These are phyloP conservation scores for Temnothorax unifasciatus DNA, from an alignment of 2,888 invertebrate genomes.

Conservation along the genomic window DNA sequence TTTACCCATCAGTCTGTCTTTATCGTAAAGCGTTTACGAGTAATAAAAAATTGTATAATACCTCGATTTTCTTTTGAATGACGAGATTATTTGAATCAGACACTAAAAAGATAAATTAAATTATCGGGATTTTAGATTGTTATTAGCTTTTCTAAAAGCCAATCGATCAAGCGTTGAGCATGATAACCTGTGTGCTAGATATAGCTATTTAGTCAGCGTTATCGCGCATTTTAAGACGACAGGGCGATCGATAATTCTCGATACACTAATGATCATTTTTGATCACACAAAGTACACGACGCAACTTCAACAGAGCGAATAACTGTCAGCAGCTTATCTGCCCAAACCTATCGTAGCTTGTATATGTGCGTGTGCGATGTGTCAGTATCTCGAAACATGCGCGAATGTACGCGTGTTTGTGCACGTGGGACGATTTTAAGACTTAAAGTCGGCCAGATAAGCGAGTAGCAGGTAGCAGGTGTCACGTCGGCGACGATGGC, in stretches of 20 bases:
- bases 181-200: neutral
- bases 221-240: neutral
- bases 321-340: constrained; percentile 68
- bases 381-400: neutral
- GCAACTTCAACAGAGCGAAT: constrained; percentile 70
- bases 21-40: neutral
- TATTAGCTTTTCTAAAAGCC: neutral
- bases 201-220: neutral
- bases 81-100: neutral
- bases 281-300: constrained; percentile 57
- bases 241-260: constrained; percentile 34
- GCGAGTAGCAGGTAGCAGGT: constrained; percentile 82
- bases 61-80: neutral
- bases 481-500: constrained; percentile 75
- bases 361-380: neutral
- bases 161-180: neutral
- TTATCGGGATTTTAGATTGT: neutral
- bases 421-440: constrained; percentile 72
- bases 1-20: constrained; percentile 40
- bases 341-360: constrained; percentile 53
- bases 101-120: neutral
- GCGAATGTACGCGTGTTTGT: constrained; percentile 44
- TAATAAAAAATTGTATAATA: constrained; percentile 10
- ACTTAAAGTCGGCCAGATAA: constrained; percentile 69
- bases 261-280: constrained; percentile 58